A percentile compares a stretch with the other conserved stretches of the same genome.
Conservation (phyloP, 2,888 invertebrate genomes). For the Drosophila basisetae region DNA sequence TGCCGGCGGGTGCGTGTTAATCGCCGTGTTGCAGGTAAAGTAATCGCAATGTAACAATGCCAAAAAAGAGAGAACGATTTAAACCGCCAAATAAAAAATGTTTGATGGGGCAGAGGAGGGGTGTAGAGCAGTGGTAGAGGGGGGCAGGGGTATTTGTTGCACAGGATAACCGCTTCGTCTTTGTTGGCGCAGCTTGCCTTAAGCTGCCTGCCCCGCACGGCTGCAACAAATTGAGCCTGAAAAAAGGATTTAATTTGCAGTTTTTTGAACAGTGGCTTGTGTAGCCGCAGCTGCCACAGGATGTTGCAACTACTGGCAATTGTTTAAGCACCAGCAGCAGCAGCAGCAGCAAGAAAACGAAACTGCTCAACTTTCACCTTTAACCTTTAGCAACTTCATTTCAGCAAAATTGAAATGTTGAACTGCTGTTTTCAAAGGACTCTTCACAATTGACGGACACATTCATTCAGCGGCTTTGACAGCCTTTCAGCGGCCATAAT, state of each 20-base stretch:
- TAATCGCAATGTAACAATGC: conserved; percentile 79
- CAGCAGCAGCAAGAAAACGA: conserved; percentile 3
- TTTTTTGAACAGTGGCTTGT: conserved; percentile 63
- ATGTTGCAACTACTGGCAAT: conserved; percentile 37
- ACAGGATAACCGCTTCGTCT: conserved; percentile 13
- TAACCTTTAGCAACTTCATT: conserved; percentile 31
- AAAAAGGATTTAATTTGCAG: conserved; percentile 83
- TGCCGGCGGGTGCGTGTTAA: conserved; percentile 72
- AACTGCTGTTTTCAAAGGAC: conserved; percentile 8
- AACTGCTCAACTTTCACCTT: conserved; percentile 68
- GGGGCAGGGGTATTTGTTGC: neutral
- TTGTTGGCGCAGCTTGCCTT: conserved; percentile 72
- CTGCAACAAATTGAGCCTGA: conserved; percentile 84
- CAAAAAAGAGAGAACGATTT: conserved; percentile 39
- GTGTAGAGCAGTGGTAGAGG: too few species aligned
- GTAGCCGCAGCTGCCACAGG: conserved; percentile 57
- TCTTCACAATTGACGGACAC: conserved; percentile 48
- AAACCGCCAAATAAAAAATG: conserved; percentile 53
- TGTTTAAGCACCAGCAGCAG: conserved; percentile 15
- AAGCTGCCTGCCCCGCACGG: conserved; percentile 37
- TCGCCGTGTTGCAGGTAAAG: conserved; percentile 82
- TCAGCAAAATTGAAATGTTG: conserved; percentile 33
- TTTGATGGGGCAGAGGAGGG: neutral
- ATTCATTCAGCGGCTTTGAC: conserved; percentile 60
- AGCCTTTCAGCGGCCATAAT: conserved; percentile 42